Evolutionary conservation across 2,113 vertebrate genomes (phyloP), one percentile per base, ranked within the genome.

Genomic region (Cynocephalus volans): DNA sequence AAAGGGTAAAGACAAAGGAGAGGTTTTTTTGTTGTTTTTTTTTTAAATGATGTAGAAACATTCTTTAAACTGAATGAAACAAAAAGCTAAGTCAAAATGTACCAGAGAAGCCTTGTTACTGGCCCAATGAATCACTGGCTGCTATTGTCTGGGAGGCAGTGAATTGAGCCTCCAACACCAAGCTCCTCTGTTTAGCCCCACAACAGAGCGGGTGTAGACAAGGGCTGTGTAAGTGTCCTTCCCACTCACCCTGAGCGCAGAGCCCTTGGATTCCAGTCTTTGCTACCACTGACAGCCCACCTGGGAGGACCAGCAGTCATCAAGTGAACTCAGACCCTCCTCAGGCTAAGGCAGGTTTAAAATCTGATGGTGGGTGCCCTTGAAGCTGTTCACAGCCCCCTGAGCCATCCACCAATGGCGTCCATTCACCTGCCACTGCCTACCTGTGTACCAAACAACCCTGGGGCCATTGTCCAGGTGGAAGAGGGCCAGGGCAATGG

Each of bases 1-100:
- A 72, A 87, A 76, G 41, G 17, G 26, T 80, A 86, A 95, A 95
- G 60, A 97, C 94, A 98, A 97, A 70, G 48, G 83, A 48, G 69
- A 48, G 18, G 72, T 95, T 79, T 28, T 62, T 56, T n/a, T n/a
- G n/a, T n/a, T n/a, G n/a, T n/a, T 11, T 56, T 41, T 41, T 41
- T 41, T 41, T 41, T 41, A 3, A 41, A 41, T 41, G 3, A 41
- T 41, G 41, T 86, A 84, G 58, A 97, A 95, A 93, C 85, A 72
- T 89, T 80, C 56, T 95, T 84, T 93, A 95, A 87, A 82, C 73
- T 13, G 56, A 95, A 93, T 84, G 64, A 96, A 96, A 97, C 98
- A 97, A 96, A 97, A 97, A 97, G 89, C 93, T 91, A 97, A 96
- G 97, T 96, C 91, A 95, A 82, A 79, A 18, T 18, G 56, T 79